A percentile compares a stretch with the other conserved stretches of the same genome.
Evolutionary conservation across 2,888 invertebrate genomes (phyloP).

Genomic region (Hyppa rectilinea): DNA sequence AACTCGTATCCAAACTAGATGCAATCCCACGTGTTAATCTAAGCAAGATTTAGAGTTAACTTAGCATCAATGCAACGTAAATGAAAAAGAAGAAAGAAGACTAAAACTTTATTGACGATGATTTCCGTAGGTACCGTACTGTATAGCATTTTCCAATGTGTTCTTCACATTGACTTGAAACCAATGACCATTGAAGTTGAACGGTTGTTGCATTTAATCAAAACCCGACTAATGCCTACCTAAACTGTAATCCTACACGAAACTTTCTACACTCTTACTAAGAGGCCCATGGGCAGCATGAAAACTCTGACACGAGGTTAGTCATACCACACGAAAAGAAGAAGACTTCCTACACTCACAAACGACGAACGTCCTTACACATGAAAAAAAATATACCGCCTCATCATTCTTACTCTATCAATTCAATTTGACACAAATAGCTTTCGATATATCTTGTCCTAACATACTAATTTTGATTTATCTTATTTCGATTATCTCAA

Average conservation of each 20-base stretch:
- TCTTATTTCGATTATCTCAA: constrained; percentile 41
- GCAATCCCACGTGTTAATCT: not conserved
- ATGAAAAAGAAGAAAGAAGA: not conserved
- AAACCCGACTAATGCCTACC: not conserved
- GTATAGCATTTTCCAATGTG: not conserved
- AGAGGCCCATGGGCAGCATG: too few relatives aligned
- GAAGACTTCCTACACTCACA: constrained; percentile 1
- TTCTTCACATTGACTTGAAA: too few relatives aligned
- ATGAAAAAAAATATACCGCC: constrained; percentile 5
- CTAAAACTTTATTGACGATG: not conserved
- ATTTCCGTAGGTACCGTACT: not conserved
- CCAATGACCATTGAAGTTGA: not conserved
- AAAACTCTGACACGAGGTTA: too few relatives aligned
- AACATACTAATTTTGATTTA: constrained; percentile 33
- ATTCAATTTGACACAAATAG: constrained; percentile 23
- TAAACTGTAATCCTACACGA: not conserved
- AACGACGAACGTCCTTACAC: not conserved
- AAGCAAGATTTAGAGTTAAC: not conserved
- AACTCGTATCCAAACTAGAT: not conserved
- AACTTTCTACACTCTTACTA: not conserved
- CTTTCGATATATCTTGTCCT: constrained; percentile 5
- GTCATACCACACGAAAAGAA: too few relatives aligned
- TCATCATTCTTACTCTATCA: constrained; percentile 36
- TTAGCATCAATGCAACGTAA: not conserved
- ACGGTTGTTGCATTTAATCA: not conserved